phyloP scores from a whole-genome alignment of 2,797 vertebrate genomes.

The Merluccius polli region DNA sequence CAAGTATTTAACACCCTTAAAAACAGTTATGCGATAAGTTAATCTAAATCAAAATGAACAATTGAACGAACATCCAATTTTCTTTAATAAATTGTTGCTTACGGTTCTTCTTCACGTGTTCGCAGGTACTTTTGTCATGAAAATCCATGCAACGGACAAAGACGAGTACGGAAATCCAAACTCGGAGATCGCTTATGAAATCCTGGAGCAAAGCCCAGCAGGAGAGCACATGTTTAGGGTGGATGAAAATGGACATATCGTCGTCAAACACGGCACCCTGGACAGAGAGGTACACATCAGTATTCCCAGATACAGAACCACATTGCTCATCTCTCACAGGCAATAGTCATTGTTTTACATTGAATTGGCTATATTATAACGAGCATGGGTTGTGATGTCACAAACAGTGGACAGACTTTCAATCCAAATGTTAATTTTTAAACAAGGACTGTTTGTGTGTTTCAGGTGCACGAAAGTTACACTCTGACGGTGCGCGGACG shows the following conservation, averaged over 20 bases:
- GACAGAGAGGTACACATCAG: constrained; percentile 84
- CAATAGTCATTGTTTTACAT: not conserved
- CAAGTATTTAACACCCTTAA: constrained; percentile 26
- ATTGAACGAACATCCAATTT: not conserved
- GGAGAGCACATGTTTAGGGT: constrained; percentile 67
- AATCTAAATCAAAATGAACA: not conserved
- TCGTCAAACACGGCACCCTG: constrained; percentile 60
- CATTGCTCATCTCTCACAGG: not conserved
- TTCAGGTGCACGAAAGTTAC: constrained; percentile 66
- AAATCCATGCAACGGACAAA: constrained; percentile 77
- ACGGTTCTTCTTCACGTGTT: constrained; percentile 8
- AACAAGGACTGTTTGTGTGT: not conserved
- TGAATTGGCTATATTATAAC: not conserved
- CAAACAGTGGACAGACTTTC: not conserved
- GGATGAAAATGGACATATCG: constrained; percentile 67
- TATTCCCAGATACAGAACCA: not conserved
- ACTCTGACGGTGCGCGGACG: constrained; percentile 73
- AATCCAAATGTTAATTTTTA: not conserved
- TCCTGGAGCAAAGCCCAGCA: constrained; percentile 71
- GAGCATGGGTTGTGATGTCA: not conserved
- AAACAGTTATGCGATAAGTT: not conserved
- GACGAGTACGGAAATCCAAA: constrained; percentile 78
- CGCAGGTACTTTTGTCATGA: constrained; percentile 77
- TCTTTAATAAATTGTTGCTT: not conserved
- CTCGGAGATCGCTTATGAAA: constrained; percentile 76